These are phyloP conservation scores for Piaya cayana DNA, from an alignment of 2,113 vertebrate genomes.

Conservation along the genomic window DNA sequence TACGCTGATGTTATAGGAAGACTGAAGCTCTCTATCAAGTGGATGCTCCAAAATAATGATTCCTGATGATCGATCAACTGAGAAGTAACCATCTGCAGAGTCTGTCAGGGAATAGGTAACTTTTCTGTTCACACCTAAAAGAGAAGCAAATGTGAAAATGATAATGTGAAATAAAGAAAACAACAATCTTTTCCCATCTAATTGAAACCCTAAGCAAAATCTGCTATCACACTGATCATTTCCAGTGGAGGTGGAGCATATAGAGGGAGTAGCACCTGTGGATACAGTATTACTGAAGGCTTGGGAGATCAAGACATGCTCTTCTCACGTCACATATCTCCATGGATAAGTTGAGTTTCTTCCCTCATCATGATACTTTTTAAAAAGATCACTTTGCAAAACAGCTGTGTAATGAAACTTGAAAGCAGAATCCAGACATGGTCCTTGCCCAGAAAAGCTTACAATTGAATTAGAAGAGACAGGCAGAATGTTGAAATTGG, in stretches of 20 bases:
- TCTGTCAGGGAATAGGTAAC: constrained; percentile 88
- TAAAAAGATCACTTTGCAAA: neutral
- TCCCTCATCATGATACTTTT: neutral
- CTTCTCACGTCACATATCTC: neutral
- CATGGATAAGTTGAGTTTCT: neutral
- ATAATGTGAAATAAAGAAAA: neutral
- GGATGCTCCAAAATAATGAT: constrained; percentile 88
- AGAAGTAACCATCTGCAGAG: constrained; percentile 87
- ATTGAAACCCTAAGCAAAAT: neutral
- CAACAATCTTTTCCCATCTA: neutral
- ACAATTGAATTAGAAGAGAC: constrained; percentile 39
- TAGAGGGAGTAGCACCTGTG: neutral
- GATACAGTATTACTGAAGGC: neutral
- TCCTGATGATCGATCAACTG: constrained; percentile 87
- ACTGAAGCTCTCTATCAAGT: constrained; percentile 90
- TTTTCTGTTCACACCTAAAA: constrained; percentile 85
- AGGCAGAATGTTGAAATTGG: constrained; percentile 35
- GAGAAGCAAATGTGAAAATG: neutral
- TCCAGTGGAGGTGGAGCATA: neutral
- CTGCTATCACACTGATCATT: neutral
- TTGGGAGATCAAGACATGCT: neutral
- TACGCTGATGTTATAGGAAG: constrained; percentile 87
- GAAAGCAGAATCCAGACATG: constrained; percentile 15
- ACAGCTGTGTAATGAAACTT: neutral
- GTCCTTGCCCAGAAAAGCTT: neutral